A percentile compares a stretch with the other conserved stretches of the same genome.
phyloP scores from a whole-genome alignment of 2,113 vertebrate species.

The Ictidomys tridecemlineatus region DNA sequence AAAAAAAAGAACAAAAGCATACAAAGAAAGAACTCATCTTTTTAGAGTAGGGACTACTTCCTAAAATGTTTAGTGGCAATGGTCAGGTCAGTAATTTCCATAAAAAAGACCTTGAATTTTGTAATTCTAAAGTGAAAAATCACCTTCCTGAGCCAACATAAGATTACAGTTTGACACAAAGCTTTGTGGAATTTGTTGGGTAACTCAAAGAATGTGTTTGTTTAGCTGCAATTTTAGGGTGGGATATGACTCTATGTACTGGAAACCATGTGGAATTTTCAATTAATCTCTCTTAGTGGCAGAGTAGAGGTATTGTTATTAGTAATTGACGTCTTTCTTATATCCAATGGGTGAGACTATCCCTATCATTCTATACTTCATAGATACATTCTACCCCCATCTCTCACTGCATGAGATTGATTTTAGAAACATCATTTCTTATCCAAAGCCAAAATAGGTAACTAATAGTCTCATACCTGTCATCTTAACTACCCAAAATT shows the following conservation, averaged over 20 bases:
- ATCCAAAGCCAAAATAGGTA: neutral
- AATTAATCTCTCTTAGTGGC: neutral
- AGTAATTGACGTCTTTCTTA: neutral
- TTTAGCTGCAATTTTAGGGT: constrained; percentile 26
- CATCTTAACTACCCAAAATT: neutral
- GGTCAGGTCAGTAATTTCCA: constrained; percentile 64
- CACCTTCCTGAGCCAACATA: neutral
- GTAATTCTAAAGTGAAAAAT: neutral
- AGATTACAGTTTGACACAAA: neutral
- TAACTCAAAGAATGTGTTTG: neutral
- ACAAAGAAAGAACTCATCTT: neutral
- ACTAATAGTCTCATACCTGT: neutral
- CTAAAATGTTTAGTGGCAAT: constrained; percentile 60
- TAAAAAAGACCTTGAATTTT: constrained; percentile 22
- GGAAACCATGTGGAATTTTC: neutral
- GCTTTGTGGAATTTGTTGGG: neutral
- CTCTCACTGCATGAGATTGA: neutral
- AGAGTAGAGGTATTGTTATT: neutral
- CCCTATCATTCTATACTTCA: neutral
- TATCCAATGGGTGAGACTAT: neutral
- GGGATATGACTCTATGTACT: neutral
- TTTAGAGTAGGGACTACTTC: constrained; percentile 64
- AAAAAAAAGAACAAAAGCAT: constrained; percentile 52
- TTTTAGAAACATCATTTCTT: neutral
- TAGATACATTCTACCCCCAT: neutral